Evolutionary conservation across 2,113 vertebrate species (phyloP).

Genomic region (Coregonus clupeaformis): DNA sequence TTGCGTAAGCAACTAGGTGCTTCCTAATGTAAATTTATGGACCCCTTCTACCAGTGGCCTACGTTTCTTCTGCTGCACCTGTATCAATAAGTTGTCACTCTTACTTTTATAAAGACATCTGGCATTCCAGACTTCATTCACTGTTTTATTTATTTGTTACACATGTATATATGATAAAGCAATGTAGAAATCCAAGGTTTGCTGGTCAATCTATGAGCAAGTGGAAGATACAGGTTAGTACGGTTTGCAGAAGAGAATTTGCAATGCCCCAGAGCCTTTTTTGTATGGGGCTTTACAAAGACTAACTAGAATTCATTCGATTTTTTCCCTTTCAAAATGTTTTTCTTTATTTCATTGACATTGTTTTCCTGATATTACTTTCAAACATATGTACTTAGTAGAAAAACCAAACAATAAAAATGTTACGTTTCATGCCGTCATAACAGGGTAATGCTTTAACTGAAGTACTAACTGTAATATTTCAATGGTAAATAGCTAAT

Average conservation of each 20-base stretch:
- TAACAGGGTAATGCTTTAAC: not conserved
- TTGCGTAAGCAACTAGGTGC: conserved; percentile 87
- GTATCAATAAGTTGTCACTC: conserved; percentile 54
- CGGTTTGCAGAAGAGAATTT: conserved; percentile 34
- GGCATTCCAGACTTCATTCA: conserved; percentile 68
- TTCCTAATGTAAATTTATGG: conserved; percentile 89
- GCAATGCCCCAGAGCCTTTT: conserved; percentile 32
- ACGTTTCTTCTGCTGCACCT: conserved; percentile 61
- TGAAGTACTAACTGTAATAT: no score
- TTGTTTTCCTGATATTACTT: conserved; percentile 65
- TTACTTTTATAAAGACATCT: conserved; percentile 71
- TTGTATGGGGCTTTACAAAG: conserved; percentile 47
- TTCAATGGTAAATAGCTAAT: no score
- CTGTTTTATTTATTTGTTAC: conserved; percentile 55
- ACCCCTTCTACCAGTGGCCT: conserved; percentile 87
- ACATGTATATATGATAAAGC: conserved; percentile 66
- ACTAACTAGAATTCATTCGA: conserved; percentile 31
- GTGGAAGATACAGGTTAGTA: conserved; percentile 39
- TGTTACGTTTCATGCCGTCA: conserved; percentile 16
- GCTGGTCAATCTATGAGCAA: conserved; percentile 63
- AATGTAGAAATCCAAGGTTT: conserved; percentile 59
- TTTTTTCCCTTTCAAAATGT: conserved; percentile 26
- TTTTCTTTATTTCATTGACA: conserved; percentile 64
- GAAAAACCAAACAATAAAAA: conserved; percentile 56
- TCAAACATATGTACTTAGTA: conserved; percentile 62